Evolutionary conservation across 2,888 invertebrate species (phyloP).

Genomic region (Sesia bembeciformis): DNA sequence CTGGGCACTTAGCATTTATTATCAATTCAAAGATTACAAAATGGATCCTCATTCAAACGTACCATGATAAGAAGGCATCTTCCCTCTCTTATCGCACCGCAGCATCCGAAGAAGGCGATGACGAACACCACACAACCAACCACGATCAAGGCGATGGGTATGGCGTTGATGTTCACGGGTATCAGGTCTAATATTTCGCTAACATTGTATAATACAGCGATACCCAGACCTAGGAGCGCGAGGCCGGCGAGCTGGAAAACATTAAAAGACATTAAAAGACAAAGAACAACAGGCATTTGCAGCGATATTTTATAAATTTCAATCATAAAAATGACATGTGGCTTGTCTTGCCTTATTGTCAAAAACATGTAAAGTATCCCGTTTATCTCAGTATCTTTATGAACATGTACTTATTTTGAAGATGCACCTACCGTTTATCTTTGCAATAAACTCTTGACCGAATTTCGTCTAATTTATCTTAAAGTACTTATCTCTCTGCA

Average conservation of each 20-base stretch:
- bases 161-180: constrained; percentile 16
- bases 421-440: too few species aligned
- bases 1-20: too few species aligned
- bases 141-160: constrained; percentile 36
- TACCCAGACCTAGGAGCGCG: constrained; percentile 26
- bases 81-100: constrained; percentile 87
- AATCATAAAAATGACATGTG: too few species aligned
- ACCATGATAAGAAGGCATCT: constrained; percentile 86
- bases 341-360: too few species aligned
- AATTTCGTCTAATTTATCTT: too few species aligned
- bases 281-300: not conserved
- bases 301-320: not conserved
- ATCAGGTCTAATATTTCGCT: constrained; percentile 20
- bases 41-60: constrained; percentile 6
- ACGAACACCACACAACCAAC: constrained; percentile 79
- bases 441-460: too few species aligned
- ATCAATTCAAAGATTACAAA: too few species aligned
- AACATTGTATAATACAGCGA: constrained; percentile 20
- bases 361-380: too few species aligned
- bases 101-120: constrained; percentile 88
- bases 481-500: too few species aligned
- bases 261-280: not conserved
- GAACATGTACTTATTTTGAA: too few species aligned
- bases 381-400: too few species aligned
- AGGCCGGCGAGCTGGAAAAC: constrained; percentile 30